Evolutionary conservation across 2,797 vertebrate species (phyloP), one percentile per base, ranked within the genome.

Genomic region (Zalophus californianus): DNA sequence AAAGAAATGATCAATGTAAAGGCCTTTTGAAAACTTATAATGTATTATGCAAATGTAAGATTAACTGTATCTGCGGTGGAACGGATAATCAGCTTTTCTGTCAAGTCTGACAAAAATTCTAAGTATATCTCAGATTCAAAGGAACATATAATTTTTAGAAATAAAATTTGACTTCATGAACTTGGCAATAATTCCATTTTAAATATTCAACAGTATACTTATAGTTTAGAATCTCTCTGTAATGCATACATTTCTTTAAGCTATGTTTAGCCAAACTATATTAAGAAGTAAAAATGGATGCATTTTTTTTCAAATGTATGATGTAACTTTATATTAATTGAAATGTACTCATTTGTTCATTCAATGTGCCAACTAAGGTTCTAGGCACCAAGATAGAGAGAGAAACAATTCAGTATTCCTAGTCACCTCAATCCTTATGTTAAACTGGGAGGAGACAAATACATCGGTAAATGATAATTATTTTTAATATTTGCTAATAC

Each of bases 111-210:
- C 52, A 41, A 92, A 66, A 80, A 50, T 52, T 77, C 38, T 41
- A 66, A 48, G 48, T 86, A 35, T 66, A 86, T 29, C 50, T 68
- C 38, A 86, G 38, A 68, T 35, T 52, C 32, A 60, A 60, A 84
- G 85, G 50, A 66, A 68, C 50, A 50, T n/a, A 29, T 35, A 88
- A 20, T 48, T 72, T 91, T 88, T 91, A 87, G 68, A 87, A 91
- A 88, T 25, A 91, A 32, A 38, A 95, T 86, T 86, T 86, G 75
- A 44, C 52, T 79, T 68, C 2, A 87, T 27, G 62, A 77, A 12
- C 58, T 84, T 78, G 77, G 70, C n/a, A 78, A 70, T 88, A 70
- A 52, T 41, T 58, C 80, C 44, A 70, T n/a, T 54, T 78, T 77
- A 77, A 87, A 75, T 18, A 73, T 88, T 32, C 48, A 48, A 70